Base-by-base conservation (phyloP, 2,797 vertebrate species). In the Lepidocolaptes lacrymiger region DNA sequence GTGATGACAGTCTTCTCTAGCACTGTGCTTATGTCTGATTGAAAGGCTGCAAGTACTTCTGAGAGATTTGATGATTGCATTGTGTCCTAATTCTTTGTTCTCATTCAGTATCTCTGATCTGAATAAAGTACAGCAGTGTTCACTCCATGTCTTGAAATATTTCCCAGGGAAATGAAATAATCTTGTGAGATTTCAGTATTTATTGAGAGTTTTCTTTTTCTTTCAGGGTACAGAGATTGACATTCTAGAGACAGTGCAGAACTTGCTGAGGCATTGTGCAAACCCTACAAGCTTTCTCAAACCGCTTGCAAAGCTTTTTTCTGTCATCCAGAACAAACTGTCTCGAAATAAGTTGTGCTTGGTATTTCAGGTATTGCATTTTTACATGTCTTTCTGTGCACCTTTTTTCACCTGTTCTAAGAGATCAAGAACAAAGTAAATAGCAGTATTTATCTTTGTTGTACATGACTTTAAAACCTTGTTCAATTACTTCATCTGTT, bases 201-300 rank as follows among this genome's bases (percentile, higher is more conserved):
- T 84, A 79, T 52, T 64, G 89, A 59, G 75, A 43, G 9, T 49
- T 78, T 7, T 3, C 16, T 76, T 14, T 94, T 56, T 97, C 28
- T 94, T 96, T 66, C 94, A 99, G 99, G 98, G 98, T 95, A 99
- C 98, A 5, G 98, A 99, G 97, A 95, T 99, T 49, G 99, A 99
- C 94, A 98, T 99, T 96, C 97, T 99, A 93, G 98, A 98, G 94
- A 99, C 99, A 2, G 95, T 99, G 19, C 98, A 99, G 97, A 99
- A 99, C 95, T 97, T 99, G 79, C 96, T 99, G 94, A 98, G 96
- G 30, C 99, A 98, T 79, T 99, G 99, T 89, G 93, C 93, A 71
- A 97, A 98, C 54, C 98, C 99, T 12, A 59, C 97, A 1, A 89
- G 73, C 64, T 99, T 99, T 97, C 98, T 99, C 92, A 98, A 96